Evolutionary conservation across 2,888 invertebrate genomes (phyloP).

Genomic region (Auanema sp.): DNA sequence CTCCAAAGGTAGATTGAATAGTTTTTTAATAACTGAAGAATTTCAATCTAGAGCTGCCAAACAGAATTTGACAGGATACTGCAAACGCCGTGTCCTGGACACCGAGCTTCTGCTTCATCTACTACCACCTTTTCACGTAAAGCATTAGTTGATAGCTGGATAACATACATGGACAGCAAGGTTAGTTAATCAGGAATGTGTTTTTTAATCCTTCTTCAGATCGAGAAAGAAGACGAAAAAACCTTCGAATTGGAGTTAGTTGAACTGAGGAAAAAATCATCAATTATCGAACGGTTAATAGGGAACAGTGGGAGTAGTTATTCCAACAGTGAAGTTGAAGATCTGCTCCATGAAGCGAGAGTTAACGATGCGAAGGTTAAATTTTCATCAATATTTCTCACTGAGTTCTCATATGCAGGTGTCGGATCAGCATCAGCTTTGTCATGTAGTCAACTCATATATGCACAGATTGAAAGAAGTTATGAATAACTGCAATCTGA

Average conservation of each 20-base stretch:
- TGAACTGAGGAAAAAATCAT: slow-evolving; percentile 12
- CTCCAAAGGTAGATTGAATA: slow-evolving; percentile 22
- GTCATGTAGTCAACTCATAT: too few species aligned
- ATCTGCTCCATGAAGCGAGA: slow-evolving; percentile 15
- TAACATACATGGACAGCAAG: slow-evolving; percentile 17
- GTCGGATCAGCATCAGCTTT: slow-evolving; percentile 6
- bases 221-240: slow-evolving; percentile 15
- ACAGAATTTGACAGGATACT: slow-evolving; percentile 34
- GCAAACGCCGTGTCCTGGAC: slow-evolving; percentile 23
- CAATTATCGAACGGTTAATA: slow-evolving; percentile 16
- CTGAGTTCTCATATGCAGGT: slow-evolving; percentile 24
- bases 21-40: background rate
- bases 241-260: slow-evolving; percentile 14
- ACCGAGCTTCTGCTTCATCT: slow-evolving; percentile 12
- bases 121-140: slow-evolving; percentile 27
- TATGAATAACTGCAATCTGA: too few species aligned
- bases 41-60: slow-evolving; percentile 22
- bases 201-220: too few species aligned
- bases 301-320: background rate
- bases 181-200: background rate
- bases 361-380: slow-evolving; percentile 23
- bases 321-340: slow-evolving; percentile 16
- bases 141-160: slow-evolving; percentile 31
- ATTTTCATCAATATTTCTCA: slow-evolving; percentile 4
- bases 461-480: too few species aligned